Percentiles rank a stretch among this genome's conserved stretches.
These are phyloP conservation scores for Calcarius lapponicus DNA, from an alignment of 2,797 vertebrate species.

Conservation along the genomic window DNA sequence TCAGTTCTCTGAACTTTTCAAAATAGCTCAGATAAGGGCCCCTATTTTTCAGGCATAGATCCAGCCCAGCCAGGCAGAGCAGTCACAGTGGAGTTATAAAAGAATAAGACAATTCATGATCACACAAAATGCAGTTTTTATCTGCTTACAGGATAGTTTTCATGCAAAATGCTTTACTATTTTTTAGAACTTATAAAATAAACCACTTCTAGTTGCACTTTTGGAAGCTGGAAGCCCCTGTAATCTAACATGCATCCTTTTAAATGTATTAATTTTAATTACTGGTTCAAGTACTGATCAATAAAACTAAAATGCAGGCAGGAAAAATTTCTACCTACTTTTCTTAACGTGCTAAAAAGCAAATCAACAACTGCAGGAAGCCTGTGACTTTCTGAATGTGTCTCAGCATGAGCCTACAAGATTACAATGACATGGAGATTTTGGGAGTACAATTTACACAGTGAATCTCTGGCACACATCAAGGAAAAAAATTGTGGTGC, in stretches of 20 bases:
- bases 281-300: neutral
- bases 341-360: neutral
- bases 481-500: neutral
- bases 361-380: neutral
- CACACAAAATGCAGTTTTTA: neutral
- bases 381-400: neutral
- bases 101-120: neutral
- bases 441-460: neutral
- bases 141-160: neutral
- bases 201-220: neutral
- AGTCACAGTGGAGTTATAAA: neutral
- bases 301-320: neutral
- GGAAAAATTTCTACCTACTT: neutral
- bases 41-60: neutral
- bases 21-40: neutral
- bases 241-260: neutral
- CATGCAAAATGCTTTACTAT: neutral
- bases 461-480: neutral
- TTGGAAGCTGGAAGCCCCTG: neutral
- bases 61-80: neutral
- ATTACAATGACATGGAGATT: neutral
- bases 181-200: neutral
- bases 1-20: neutral
- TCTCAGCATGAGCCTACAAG: neutral
- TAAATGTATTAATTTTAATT: neutral